phyloP scores from a whole-genome alignment of 2,113 vertebrate species.

The Propithecus coquereli region DNA sequence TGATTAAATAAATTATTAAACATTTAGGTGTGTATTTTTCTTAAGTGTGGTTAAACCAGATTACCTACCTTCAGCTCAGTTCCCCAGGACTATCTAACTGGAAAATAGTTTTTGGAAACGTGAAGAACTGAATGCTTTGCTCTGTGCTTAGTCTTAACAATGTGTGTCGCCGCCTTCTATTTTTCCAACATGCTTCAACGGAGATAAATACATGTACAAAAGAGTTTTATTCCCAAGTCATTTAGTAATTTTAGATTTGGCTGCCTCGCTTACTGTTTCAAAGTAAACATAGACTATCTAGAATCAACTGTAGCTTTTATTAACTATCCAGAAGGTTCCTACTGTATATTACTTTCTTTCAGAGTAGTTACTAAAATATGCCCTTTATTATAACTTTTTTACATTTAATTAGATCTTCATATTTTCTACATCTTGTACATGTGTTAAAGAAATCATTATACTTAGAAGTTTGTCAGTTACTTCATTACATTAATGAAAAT shows the following conservation, averaged over 20 bases:
- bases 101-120: not conserved
- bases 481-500: conserved; percentile 17
- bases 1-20: not conserved
- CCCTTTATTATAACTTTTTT: not conserved
- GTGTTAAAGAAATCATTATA: conserved; percentile 7
- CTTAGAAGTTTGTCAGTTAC: not conserved
- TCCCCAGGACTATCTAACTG: not conserved
- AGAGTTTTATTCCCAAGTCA: not conserved
- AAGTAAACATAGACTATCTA: not conserved
- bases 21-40: not conserved
- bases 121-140: not conserved
- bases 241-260: conserved; percentile 10
- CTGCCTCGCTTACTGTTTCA: conserved; percentile 14
- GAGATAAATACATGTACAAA: not conserved
- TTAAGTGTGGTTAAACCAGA: not conserved
- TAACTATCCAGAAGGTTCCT: not conserved
- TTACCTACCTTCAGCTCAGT: not conserved
- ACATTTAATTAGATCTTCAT: not conserved
- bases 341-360: not conserved
- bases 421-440: not conserved
- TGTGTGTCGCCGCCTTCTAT: not conserved
- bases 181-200: not conserved
- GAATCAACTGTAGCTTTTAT: not conserved
- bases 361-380: not conserved
- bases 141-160: not conserved